Evolutionary conservation across 2,888 invertebrate genomes (phyloP).

Genomic region (Stenotaenia linearis): DNA sequence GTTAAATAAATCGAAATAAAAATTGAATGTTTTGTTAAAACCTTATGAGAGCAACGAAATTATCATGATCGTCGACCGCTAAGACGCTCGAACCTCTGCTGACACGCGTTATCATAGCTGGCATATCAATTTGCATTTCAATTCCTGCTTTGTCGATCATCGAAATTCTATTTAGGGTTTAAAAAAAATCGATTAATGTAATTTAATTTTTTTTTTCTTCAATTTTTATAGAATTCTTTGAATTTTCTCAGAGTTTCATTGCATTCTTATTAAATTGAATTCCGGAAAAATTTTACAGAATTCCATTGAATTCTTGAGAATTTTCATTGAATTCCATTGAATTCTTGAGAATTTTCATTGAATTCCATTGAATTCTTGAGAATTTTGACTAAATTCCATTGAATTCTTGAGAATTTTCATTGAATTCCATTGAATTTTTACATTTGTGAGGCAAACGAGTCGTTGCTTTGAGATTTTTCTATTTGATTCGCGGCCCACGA

Average conservation of each 20-base stretch:
- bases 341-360: too few species aligned
- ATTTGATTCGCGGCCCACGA: background rate
- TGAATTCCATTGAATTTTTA: background rate
- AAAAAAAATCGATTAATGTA: background rate
- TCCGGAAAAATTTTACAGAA: too few species aligned
- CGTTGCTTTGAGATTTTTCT: background rate
- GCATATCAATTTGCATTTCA: background rate
- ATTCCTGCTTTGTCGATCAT: background rate
- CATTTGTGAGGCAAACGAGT: background rate
- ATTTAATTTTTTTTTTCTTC: too few species aligned
- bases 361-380: too few species aligned
- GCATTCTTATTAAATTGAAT: too few species aligned
- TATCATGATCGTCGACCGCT: background rate
- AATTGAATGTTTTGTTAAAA: background rate
- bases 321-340: too few species aligned
- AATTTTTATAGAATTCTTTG: too few species aligned
- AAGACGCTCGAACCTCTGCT: background rate
- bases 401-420: too few species aligned
- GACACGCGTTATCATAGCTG: background rate
- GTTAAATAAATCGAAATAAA: background rate
- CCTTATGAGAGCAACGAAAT: background rate
- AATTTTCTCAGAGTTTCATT: too few species aligned
- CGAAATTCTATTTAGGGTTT: background rate
- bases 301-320: too few species aligned
- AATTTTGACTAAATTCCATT: too few species aligned